Evolutionary conservation across 2,888 invertebrate genomes (phyloP).

Genomic region (Agrotis puta): DNA sequence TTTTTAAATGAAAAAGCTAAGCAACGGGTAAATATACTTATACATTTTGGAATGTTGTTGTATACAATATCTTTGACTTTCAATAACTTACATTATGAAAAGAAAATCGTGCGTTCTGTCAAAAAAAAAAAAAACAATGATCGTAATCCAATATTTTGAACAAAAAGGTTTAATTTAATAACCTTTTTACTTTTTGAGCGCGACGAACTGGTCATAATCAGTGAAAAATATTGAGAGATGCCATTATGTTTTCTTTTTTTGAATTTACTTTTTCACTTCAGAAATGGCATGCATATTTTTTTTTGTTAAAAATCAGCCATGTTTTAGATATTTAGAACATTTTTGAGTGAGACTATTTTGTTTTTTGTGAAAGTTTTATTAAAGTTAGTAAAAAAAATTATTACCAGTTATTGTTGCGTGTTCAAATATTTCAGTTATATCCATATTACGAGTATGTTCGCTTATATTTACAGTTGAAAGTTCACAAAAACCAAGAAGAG

Average conservation of each 20-base stretch:
- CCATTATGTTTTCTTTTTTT: neutral
- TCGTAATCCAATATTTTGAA: neutral
- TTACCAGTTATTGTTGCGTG: neutral
- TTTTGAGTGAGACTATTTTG: neutral
- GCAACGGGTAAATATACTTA: constrained; percentile 85
- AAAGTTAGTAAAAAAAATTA: too few relatives aligned
- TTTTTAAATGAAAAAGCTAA: constrained; percentile 91
- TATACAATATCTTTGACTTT: too few relatives aligned
- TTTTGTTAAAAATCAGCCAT: neutral
- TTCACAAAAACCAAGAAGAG: constrained; percentile 90
- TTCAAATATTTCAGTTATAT: neutral
- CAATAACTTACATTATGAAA: too few relatives aligned
- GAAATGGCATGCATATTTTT: neutral
- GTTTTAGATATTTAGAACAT: neutral
- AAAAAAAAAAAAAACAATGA: too few relatives aligned
- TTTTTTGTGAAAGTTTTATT: neutral
- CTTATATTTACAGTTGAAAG: constrained; percentile 84
- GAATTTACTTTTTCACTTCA: neutral
- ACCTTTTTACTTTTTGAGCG: neutral
- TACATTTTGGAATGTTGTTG: neutral
- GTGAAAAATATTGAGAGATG: neutral
- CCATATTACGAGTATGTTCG: neutral
- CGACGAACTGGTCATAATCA: neutral
- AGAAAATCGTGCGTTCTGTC: too few relatives aligned
- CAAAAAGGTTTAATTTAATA: neutral